Percentiles rank a stretch among this genome's conserved stretches.
These are phyloP conservation scores for Schizopygopsis malacanthus DNA, from an alignment of 2,797 vertebrate species.

Conservation along the genomic window DNA sequence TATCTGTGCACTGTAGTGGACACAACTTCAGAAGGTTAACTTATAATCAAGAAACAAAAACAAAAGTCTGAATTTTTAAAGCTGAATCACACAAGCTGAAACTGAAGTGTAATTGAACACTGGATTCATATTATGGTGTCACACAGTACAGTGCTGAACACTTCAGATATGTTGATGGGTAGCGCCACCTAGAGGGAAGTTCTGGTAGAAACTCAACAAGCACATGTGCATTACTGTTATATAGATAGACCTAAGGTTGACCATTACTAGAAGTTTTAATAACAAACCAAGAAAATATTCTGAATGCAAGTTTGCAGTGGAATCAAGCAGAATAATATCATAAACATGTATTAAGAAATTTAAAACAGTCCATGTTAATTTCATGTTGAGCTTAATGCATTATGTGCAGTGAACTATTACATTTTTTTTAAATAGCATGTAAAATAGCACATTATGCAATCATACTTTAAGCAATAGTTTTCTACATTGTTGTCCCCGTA, in stretches of 20 bases:
- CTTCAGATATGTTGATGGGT: background rate
- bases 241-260: too few relatives aligned
- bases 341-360: background rate
- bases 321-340: background rate
- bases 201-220: background rate
- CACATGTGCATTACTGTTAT: background rate
- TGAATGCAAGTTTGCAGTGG: background rate
- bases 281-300: background rate
- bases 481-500: background rate
- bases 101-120: slow-evolving; percentile 15
- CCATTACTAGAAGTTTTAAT: background rate
- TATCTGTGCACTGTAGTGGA: background rate
- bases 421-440: background rate
- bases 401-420: background rate
- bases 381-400: background rate
- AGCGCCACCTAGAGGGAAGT: slow-evolving; percentile 44
- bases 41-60: background rate
- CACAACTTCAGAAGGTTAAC: background rate
- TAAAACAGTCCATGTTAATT: background rate
- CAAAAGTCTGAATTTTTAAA: background rate
- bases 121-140: background rate
- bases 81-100: slow-evolving; percentile 3
- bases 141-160: background rate
- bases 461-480: background rate
- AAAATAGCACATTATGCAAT: background rate